Percentiles rank a stretch among this genome's conserved stretches.
Evolutionary conservation across 2,888 invertebrate species (phyloP).

Genomic region (Cataglyphis cursor): DNA sequence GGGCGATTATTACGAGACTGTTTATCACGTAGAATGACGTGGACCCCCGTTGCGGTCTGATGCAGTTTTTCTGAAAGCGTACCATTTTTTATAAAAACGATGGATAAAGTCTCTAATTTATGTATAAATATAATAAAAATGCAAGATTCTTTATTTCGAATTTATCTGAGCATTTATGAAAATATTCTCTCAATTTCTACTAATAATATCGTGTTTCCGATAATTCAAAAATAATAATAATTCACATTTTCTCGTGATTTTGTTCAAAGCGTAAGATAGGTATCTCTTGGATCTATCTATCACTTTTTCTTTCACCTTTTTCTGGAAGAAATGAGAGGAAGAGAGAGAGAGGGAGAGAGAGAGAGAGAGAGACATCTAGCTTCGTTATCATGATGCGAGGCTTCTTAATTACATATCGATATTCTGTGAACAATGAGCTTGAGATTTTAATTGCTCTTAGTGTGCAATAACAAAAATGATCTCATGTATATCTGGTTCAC

Average conservation of each 20-base stretch:
- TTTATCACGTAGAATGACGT: conserved; percentile 18
- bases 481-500: background rate
- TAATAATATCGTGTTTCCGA: background rate
- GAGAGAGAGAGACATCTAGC: background rate
- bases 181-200: background rate
- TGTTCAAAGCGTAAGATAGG: background rate
- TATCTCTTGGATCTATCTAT: background rate
- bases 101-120: too few relatives aligned
- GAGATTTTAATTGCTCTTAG: conserved; percentile 76
- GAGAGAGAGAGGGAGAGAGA: background rate
- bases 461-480: conserved; percentile 36
- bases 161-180: background rate
- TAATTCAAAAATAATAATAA: background rate
- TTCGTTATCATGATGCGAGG: conserved; percentile 28
- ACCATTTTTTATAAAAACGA: background rate
- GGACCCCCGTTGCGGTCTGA: background rate
- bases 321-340: background rate
- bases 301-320: background rate
- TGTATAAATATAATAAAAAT: background rate
- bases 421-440: conserved; percentile 71
- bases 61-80: background rate
- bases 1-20: conserved; percentile 13
- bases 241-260: conserved; percentile 19
- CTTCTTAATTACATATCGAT: conserved; percentile 69
- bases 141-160: background rate